Conservation (phyloP, 2,888 invertebrate species). For the Clostera curtula region DNA sequence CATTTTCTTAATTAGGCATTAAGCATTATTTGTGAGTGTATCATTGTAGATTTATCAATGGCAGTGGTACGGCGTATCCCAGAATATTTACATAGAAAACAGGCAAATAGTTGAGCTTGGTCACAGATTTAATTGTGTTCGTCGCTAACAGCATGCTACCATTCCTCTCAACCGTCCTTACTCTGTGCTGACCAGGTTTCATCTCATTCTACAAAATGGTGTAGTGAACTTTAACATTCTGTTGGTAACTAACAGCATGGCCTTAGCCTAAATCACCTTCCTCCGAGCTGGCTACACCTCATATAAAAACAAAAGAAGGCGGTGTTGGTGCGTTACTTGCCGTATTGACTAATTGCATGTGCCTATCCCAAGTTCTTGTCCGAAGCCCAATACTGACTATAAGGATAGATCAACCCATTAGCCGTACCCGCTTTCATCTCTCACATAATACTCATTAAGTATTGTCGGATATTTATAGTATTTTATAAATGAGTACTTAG, state of each 20-base stretch:
- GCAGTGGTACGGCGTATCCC: no score
- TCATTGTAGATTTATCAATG: constrained; percentile 7
- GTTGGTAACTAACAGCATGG: constrained; percentile 43
- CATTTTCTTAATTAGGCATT: constrained; percentile 13
- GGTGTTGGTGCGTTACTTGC: constrained; percentile 47
- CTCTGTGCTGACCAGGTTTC: constrained; percentile 35
- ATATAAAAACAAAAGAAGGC: constrained; percentile 5
- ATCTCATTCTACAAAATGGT: constrained; percentile 10
- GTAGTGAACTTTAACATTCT: constrained; percentile 39
- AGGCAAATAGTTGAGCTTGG: no score
- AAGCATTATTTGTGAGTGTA: constrained; percentile 10
- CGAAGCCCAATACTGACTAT: constrained; percentile 33
- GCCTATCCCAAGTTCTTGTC: constrained; percentile 44
- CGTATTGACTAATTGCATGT: constrained; percentile 44
- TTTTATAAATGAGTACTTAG: constrained; percentile 7
- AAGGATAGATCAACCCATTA: constrained; percentile 3
- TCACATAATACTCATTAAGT: constrained; percentile 12
- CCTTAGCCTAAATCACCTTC: constrained; percentile 32
- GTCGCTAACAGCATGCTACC: constrained; percentile 53
- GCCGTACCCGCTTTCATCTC: constrained; percentile 15
- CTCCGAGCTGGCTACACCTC: constrained; percentile 28
- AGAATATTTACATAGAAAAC: no score
- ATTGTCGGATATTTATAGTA: constrained; percentile 13
- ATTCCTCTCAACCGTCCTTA: constrained; percentile 44
- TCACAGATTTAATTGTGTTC: constrained; percentile 25